phyloP scores from a whole-genome alignment of 2,797 vertebrate species.

The Chaetodon trifasciatus region DNA sequence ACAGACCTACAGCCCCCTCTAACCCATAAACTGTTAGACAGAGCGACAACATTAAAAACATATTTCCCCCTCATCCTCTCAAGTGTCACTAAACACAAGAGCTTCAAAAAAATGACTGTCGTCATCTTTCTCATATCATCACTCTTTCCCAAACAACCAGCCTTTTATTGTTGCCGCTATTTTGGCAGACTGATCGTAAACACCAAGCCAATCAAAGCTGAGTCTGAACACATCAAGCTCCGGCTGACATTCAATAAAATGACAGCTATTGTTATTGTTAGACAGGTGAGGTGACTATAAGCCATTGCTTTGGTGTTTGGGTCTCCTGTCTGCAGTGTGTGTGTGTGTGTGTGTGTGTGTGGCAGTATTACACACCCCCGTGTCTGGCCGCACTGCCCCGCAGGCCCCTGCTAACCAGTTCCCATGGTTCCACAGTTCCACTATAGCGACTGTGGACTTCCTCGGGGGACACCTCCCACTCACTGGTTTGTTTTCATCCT shows the following conservation, averaged over 20 bases:
- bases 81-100: constrained; percentile 11
- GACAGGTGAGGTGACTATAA: constrained; percentile 62
- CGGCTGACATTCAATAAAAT: constrained; percentile 39
- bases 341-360: constrained; percentile 45
- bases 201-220: constrained; percentile 22
- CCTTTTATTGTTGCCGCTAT: constrained; percentile 35
- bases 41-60: constrained; percentile 21
- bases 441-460: constrained; percentile 69
- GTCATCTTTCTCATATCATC: neutral
- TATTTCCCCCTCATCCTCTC: neutral
- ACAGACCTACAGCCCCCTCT: constrained; percentile 27
- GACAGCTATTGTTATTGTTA: constrained; percentile 45
- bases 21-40: constrained; percentile 29
- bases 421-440: constrained; percentile 81
- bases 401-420: constrained; percentile 75
- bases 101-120: constrained; percentile 6
- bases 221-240: constrained; percentile 42
- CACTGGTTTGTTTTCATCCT: constrained; percentile 84
- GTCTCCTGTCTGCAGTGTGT: constrained; percentile 26
- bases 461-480: constrained; percentile 81
- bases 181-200: constrained; percentile 30
- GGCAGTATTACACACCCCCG: constrained; percentile 64
- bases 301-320: constrained; percentile 27
- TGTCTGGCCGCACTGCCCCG: constrained; percentile 68
- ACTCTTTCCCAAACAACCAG: neutral